These are phyloP conservation scores for Enchytraeus crypticus DNA, from an alignment of 2,888 invertebrate species.

Conservation along the genomic window DNA sequence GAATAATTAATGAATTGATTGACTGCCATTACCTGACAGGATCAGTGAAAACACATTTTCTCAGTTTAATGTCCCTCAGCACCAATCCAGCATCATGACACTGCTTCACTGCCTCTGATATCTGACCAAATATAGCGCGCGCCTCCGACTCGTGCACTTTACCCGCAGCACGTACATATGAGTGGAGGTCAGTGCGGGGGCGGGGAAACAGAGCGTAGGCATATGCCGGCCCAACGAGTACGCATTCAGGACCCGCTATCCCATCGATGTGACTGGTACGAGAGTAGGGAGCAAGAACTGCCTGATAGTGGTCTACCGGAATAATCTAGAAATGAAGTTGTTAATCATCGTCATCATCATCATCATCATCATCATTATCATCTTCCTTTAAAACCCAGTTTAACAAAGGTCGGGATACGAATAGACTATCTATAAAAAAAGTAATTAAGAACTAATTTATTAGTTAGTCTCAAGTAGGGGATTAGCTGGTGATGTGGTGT, in stretches of 20 bases:
- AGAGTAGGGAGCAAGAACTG: slow-evolving; percentile 1
- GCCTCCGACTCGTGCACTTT: slow-evolving; percentile 3
- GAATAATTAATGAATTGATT: neutral
- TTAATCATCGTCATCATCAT: neutral
- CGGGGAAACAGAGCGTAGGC: neutral
- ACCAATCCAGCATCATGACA: neutral
- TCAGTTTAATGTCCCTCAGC: slow-evolving; percentile 1
- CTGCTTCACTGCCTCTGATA: neutral
- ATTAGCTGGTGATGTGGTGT: too few species aligned
- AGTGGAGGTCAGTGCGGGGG: neutral
- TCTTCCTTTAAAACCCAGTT: neutral
- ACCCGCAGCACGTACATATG: neutral
- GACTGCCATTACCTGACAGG: neutral
- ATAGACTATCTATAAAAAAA: neutral
- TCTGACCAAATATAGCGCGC: neutral
- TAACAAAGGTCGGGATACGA: too few species aligned
- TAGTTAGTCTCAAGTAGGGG: neutral
- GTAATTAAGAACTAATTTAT: neutral
- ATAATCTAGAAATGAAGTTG: too few species aligned
- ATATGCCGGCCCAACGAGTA: neutral
- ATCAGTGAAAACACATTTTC: slow-evolving; percentile 4
- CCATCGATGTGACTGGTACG: neutral
- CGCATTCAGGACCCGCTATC: neutral
- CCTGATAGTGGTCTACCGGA: neutral
- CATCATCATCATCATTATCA: neutral